Conservation (phyloP, 2,888 invertebrate species). For the Tenthredo notha region DNA sequence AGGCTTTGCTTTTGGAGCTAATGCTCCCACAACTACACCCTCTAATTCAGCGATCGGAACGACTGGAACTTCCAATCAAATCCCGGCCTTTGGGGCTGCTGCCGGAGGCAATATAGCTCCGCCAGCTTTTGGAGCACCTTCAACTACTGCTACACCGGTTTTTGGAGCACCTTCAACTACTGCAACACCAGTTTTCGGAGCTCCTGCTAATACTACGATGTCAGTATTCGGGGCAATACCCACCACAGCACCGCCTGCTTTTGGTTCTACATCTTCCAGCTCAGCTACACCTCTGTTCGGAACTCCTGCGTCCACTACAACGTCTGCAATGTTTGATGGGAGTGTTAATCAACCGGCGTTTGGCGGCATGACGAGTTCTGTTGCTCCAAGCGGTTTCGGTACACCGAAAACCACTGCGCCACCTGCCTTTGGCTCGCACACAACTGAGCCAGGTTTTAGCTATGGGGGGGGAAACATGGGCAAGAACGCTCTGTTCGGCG, state of each 20-base stretch:
- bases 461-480: slow-evolving; percentile 28
- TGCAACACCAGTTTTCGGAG: slow-evolving; percentile 55
- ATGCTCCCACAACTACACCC: slow-evolving; percentile 30
- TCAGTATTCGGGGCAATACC: slow-evolving; percentile 44
- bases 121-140: slow-evolving; percentile 30
- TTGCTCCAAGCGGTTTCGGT: slow-evolving; percentile 59
- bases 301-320: slow-evolving; percentile 53
- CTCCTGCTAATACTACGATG: slow-evolving; percentile 50
- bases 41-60: neutral
- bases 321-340: slow-evolving; percentile 60
- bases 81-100: neutral
- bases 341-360: slow-evolving; percentile 57
- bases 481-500: slow-evolving; percentile 55
- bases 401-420: slow-evolving; percentile 59
- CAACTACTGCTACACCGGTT: slow-evolving; percentile 43
- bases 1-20: slow-evolving; percentile 45
- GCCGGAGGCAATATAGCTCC: slow-evolving; percentile 5
- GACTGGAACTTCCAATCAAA: slow-evolving; percentile 1
- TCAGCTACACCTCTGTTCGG: slow-evolving; percentile 60
- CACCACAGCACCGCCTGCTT: slow-evolving; percentile 51
- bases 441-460: slow-evolving; percentile 12
- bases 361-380: slow-evolving; percentile 50
- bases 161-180: slow-evolving; percentile 55
- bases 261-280: slow-evolving; percentile 17
- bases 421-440: slow-evolving; percentile 53